Percentiles rank a stretch among this genome's conserved stretches.
Evolutionary conservation across 1,140 invertebrate species (phyloP).

Genomic region (Parapsyche elsis): DNA sequence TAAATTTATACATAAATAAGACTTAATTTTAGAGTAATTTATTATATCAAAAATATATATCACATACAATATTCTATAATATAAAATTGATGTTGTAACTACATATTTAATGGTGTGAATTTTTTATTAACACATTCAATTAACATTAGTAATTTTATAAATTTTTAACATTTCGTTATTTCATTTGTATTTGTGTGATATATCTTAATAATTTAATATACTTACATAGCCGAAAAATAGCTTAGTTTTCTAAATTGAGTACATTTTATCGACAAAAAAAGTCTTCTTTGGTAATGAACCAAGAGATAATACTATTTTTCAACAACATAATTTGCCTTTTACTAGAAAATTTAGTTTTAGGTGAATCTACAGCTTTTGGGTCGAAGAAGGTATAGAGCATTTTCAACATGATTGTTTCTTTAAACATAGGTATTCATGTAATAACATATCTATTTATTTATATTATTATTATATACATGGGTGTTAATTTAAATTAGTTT

Average conservation of each 20-base stretch:
- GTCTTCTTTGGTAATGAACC: background rate
- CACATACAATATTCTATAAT: background rate
- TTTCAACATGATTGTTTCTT: constrained; percentile 49
- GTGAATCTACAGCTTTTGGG: constrained; percentile 54
- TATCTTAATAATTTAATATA: background rate
- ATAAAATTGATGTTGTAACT: constrained; percentile 6
- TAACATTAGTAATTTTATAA: background rate
- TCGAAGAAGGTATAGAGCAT: constrained; percentile 54
- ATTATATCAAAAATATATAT: background rate
- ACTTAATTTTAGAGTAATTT: no score
- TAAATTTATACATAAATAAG: no score
- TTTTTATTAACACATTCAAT: constrained; percentile 2
- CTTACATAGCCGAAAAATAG: constrained; percentile 7
- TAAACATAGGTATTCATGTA: constrained; percentile 53
- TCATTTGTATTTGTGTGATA: constrained; percentile 5
- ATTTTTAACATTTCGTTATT: no score
- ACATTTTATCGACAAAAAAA: background rate
- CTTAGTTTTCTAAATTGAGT: background rate
- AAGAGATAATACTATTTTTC: background rate
- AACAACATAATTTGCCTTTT: constrained; percentile 47
- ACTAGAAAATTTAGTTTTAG: constrained; percentile 55
- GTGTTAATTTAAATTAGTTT: constrained; percentile 53
- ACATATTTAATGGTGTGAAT: background rate
- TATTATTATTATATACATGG: constrained; percentile 45
- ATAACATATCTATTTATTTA: constrained; percentile 47